Conservation (phyloP, 2,797 vertebrate species). For the Monodelphis domestica region DNA sequence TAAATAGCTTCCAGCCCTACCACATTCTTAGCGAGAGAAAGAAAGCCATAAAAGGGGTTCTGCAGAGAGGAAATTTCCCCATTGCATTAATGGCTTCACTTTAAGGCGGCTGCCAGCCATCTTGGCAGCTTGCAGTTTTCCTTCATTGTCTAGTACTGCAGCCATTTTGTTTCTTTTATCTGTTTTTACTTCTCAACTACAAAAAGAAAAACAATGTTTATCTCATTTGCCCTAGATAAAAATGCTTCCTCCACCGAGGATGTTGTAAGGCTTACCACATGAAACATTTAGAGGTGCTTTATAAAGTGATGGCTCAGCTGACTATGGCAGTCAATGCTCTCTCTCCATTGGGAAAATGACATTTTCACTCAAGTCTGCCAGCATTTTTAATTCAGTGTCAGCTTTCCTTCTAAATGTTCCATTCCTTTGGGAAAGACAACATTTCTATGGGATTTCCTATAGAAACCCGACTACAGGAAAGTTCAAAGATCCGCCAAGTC, state of each 20-base stretch:
- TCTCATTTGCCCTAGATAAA: neutral
- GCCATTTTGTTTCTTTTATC: neutral
- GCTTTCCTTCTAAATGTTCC: neutral
- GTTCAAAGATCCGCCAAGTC: neutral
- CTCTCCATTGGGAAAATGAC: no score
- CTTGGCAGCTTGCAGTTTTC: constrained; percentile 3
- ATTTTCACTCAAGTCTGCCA: neutral
- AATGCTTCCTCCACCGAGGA: neutral
- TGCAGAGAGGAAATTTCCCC: neutral
- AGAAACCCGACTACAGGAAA: no score
- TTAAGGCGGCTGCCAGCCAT: neutral
- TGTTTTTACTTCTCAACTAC: constrained; percentile 20
- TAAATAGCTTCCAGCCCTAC: neutral
- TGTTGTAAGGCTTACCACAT: neutral
- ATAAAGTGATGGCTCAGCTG: no score
- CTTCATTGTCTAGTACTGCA: neutral
- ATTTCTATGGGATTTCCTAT: neutral
- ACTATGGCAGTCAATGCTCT: no score
- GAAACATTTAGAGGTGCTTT: constrained; percentile 37
- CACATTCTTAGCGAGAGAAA: constrained; percentile 7
- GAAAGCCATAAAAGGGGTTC: neutral
- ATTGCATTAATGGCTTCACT: neutral
- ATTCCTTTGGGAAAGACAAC: neutral
- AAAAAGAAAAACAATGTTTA: neutral
- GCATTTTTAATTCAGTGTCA: neutral